Base-by-base conservation (phyloP, 2,113 vertebrate genomes). In the Syngnathus typhle region DNA sequence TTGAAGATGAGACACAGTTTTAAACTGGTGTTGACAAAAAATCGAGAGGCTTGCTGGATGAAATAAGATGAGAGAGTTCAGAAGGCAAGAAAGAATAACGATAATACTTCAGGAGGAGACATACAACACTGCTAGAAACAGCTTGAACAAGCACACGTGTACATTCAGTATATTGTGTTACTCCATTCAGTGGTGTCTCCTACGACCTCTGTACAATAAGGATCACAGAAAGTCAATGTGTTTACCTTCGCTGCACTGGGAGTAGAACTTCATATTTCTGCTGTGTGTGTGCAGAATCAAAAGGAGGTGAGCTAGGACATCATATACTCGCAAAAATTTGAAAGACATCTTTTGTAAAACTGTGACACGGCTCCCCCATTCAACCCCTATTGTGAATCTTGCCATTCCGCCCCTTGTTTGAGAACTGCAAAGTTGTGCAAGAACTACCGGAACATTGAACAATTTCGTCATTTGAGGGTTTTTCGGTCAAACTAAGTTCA, bases 61-160 rank as follows among this genome's bases (percentile, higher is more conserved):
- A 46, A 46, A 46, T 3, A 46, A 12, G 15, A 0, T 15, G 13
- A 16, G 15, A 46, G 44, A 46, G 27, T 4, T 37, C 54, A 12
- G 43, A 60, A 60, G 55, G 60, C 74, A 60, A 65, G 67, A 47
- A 52, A 67, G 51, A 46, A 46, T 70, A 67, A 67, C 43, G 64
- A 18, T 41, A 58, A 59, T 67, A 67, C 60, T 60, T 65, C 68
- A 59, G 59, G 13, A 37, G 68, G 60, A 67, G 51, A 67, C 63
- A 47, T 21, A n/a, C 51, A 52, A 52, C 44, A 46, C 44, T 46
- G 12, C 4, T 46, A 12, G 5, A 46, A 15, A 46, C 1, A 12
- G 13, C n/a, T 27, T 43, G 52, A 44, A 74, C 62, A 9, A 19
- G 38, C 36, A 56, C 32, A 70, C 60, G 32, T 15, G 62, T 19